These are phyloP conservation scores for Neodiprion lecontei DNA, from an alignment of 1,140 invertebrate species.

Conservation along the genomic window DNA sequence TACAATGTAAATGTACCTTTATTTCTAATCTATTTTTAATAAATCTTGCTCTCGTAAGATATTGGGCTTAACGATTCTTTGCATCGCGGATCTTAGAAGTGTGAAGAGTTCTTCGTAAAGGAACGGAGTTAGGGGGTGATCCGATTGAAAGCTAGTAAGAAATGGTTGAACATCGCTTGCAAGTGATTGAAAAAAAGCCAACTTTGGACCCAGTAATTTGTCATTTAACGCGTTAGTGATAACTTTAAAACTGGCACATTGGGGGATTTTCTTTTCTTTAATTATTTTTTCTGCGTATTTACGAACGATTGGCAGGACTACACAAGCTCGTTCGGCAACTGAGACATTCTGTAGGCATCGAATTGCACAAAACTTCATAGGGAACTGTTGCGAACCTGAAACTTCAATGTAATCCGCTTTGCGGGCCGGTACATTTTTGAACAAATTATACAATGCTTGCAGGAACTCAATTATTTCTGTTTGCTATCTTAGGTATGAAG, in stretches of 20 bases:
- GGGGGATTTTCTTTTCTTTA: constrained; percentile 19
- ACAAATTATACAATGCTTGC: constrained; percentile 29
- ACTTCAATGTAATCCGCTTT: constrained; percentile 23
- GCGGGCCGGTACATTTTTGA: constrained; percentile 32
- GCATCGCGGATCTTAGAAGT: constrained; percentile 17
- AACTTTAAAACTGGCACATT: constrained; percentile 23
- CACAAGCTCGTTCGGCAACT: constrained; percentile 27
- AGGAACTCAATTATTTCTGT: constrained; percentile 19
- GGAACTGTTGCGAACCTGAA: constrained; percentile 25
- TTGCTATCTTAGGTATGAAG: too few species aligned
- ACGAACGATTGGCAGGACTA: constrained; percentile 25
- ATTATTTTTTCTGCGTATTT: constrained; percentile 20
- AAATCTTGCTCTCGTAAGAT: constrained; percentile 2
- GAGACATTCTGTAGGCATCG: constrained; percentile 30
- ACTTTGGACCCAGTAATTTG: constrained; percentile 27
- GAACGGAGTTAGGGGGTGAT: constrained; percentile 28
- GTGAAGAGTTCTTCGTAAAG: constrained; percentile 20
- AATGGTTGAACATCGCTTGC: constrained; percentile 30
- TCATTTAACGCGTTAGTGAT: constrained; percentile 24
- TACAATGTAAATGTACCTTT: too few species aligned
- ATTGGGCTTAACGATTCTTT: constrained; percentile 21
- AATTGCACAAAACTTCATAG: constrained; percentile 30
- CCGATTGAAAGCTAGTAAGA: constrained; percentile 31
- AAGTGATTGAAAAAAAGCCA: constrained; percentile 30
- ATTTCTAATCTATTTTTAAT: constrained; percentile 8